Base-by-base conservation (phyloP, 2,888 invertebrate species). In the Andricus quercusramuli region DNA sequence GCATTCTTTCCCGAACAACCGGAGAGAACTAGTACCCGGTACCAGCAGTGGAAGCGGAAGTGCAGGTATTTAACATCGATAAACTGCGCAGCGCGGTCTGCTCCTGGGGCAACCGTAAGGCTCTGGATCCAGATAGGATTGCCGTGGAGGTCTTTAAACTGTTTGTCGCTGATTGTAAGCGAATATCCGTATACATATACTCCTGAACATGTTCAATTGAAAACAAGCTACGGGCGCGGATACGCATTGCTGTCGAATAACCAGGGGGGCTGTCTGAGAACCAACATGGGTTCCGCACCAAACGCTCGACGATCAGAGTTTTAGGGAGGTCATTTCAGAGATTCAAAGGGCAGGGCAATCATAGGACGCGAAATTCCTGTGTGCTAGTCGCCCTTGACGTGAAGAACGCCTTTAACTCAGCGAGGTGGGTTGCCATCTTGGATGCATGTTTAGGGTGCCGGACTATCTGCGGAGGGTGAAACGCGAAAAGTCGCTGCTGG, bases 81-180 rank as follows among this genome's bases (percentile, higher is more conserved):
- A 32, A 65, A 15, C 64, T 65, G 17, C 22, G 29, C 3, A 15
- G 4, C 15, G 64, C 8, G 2, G 2, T 65, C 6, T 3, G 2
- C 15, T 29, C 32, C 1, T 5, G 32, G 2, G 29, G 2, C 4
- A 29, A 29, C 4, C 4, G 17, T 6, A 86, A 85, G 74, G 85
- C 85, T 0, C 83, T 84, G 5, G 86, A 86, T 0, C 80, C 82
- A 1, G 87, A 87, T 51, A 81, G 82, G 15, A 83, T 87, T 6
- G 80, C 85, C 3, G 22, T 82, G 1, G 86, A 86, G 59, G 82
- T 77, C 0, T 15, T 86, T 0, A 85, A 85, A 81, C 9, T n/a
- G n/a, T n/a, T n/a, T n/a, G n/a, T n/a, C n/a, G n/a, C n/a, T n/a
- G 13, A 29, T 80, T 1, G 78, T 80, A 1, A 64, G 25, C 25